Evolutionary conservation across 53 echinoderm and acorn worm genomes (phyloP).

Genomic region (Temnopleurus reevesii): DNA sequence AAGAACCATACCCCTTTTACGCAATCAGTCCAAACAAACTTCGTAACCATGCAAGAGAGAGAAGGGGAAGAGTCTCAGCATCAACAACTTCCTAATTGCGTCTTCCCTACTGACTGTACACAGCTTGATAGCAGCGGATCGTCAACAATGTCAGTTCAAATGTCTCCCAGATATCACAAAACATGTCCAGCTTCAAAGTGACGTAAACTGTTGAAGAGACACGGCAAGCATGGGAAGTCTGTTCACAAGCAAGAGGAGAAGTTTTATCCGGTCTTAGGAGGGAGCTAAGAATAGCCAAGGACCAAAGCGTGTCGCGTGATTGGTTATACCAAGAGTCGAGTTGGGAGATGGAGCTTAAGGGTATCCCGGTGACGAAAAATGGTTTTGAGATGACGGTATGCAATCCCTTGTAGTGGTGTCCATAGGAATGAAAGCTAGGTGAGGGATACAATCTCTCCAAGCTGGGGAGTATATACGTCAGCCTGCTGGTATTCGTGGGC

Average conservation of each 20-base stretch:
- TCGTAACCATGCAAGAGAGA: not conserved
- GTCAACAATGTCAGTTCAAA: conserved; percentile 20
- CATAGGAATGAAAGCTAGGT: conserved; percentile 27
- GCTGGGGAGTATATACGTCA: conserved; percentile 3
- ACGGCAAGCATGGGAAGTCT: not conserved
- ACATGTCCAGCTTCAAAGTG: not conserved
- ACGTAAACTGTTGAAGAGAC: not conserved
- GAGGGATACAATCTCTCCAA: not conserved
- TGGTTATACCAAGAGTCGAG: not conserved
- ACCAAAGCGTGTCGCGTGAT: conserved; percentile 1
- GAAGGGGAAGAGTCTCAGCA: not conserved
- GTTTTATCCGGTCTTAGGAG: not conserved
- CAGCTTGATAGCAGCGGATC: conserved; percentile 49
- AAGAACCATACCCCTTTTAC: conserved; percentile 1
- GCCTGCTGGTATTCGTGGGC: conserved; percentile 22
- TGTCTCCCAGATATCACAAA: conserved; percentile 38
- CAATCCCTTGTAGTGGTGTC: conserved; percentile 24
- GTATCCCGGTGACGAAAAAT: conserved; percentile 34
- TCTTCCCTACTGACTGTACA: conserved; percentile 25
- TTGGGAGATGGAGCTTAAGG: not conserved
- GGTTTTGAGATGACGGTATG: conserved; percentile 47
- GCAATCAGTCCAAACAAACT: conserved; percentile 50
- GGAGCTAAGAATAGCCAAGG: conserved; percentile 14
- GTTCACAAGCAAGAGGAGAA: not conserved
- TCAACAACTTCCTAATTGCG: conserved; percentile 45